Percentiles rank a stretch among this genome's conserved stretches.
Evolutionary conservation across 2,797 vertebrate species (phyloP).

Genomic region (Aeoliscus strigatus): DNA sequence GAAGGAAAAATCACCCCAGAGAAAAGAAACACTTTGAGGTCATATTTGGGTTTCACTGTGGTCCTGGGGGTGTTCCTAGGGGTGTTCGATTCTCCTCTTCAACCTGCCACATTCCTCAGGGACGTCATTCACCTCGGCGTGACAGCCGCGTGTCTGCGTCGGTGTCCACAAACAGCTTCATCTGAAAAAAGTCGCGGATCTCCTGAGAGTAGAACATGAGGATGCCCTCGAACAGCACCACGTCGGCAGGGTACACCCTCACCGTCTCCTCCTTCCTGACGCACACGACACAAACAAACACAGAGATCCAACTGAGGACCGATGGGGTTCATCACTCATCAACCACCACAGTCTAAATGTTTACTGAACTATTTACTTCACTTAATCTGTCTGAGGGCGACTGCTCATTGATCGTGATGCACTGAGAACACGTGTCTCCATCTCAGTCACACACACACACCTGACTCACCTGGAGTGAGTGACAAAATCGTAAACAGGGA

Average conservation of each 20-base stretch:
- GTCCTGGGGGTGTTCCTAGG: too few relatives aligned
- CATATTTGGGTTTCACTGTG: too few relatives aligned
- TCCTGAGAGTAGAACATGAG: constrained; percentile 96
- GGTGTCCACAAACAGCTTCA: constrained; percentile 98
- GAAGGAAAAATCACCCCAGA: constrained; percentile 15
- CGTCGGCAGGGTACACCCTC: constrained; percentile 90
- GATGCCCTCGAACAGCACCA: constrained; percentile 95
- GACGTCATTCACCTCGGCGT: constrained; percentile 76
- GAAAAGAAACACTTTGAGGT: too few relatives aligned
- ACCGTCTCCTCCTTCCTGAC: constrained; percentile 92
- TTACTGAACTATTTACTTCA: too few relatives aligned
- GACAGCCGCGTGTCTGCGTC: constrained; percentile 95
- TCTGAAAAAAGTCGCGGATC: constrained; percentile 93
- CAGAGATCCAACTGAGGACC: background rate
- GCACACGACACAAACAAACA: background rate
- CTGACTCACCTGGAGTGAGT: constrained; percentile 91
- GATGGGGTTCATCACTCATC: too few relatives aligned
- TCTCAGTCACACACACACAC: too few relatives aligned
- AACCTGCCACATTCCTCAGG: too few relatives aligned
- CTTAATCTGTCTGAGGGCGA: too few relatives aligned
- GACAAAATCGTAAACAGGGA: constrained; percentile 97
- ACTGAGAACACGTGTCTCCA: too few relatives aligned
- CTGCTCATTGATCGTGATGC: too few relatives aligned
- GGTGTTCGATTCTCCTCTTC: too few relatives aligned
- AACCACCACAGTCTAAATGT: too few relatives aligned